Conservation (phyloP, 2,888 invertebrate genomes). For the Drosophila leonis region DNA sequence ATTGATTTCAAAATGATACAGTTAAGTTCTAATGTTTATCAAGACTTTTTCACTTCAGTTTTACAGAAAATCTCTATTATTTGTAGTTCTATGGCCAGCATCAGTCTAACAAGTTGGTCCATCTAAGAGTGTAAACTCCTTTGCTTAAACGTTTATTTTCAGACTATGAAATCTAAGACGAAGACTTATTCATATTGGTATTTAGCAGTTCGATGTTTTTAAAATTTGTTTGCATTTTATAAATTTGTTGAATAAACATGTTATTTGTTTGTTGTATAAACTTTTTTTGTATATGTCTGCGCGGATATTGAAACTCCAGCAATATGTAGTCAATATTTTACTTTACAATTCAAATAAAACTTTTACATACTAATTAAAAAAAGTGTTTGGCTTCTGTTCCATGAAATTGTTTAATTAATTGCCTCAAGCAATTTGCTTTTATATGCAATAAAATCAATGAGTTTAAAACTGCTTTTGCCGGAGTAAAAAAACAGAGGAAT, state of each 20-base stretch:
- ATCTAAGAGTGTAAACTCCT: neutral
- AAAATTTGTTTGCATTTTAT: neutral
- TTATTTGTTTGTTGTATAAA: neutral
- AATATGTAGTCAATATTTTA: neutral
- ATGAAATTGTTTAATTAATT: neutral
- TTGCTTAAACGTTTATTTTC: neutral
- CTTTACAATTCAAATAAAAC: neutral
- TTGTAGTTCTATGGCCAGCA: neutral
- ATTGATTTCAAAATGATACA: too few relatives aligned
- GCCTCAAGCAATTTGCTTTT: neutral
- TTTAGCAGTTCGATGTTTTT: neutral
- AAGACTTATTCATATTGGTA: neutral
- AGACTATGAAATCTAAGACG: neutral
- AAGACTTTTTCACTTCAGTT: too few relatives aligned
- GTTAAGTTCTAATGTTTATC: too few relatives aligned
- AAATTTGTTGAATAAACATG: neutral
- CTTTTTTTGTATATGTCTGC: neutral
- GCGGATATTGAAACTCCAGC: neutral
- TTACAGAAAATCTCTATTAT: too few relatives aligned
- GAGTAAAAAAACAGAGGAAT: neutral
- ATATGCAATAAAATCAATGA: neutral
- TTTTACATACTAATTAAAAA: neutral
- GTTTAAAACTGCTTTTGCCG: neutral
- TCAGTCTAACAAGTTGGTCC: neutral
- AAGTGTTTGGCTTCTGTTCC: neutral